Base-by-base conservation (phyloP, 1,140 invertebrate species). In the Pectinophora gossypiella region DNA sequence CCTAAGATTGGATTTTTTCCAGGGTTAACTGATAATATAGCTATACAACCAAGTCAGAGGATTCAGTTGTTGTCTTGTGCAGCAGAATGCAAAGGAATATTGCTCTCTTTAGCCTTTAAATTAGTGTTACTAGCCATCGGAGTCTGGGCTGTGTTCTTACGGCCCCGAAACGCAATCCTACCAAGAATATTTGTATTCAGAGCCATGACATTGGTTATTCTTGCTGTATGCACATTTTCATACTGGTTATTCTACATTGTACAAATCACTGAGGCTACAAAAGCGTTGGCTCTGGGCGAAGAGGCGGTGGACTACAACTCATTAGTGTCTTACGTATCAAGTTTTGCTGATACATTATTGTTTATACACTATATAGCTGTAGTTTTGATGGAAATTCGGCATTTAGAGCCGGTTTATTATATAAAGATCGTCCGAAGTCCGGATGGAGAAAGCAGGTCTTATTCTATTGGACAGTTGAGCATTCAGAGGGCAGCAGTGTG, bases 181-280 rank as follows among this genome's bases (percentile, higher is more conserved):
- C 98, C 98, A 4, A 89, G 98, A 58, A 94, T 99, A 66, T 98
- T 97, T 86, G 90, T 98, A 32, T 97, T 98, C 74, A 91, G 97
- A 68, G 94, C 96, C 0, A 91, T 96, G 59, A 93, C 98, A 16
- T 88, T 98, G 43, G 90, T 97, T 10, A 91, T 99, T 23, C 92
- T 98, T n/a, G 92, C 97, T 44, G 91, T 99, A 9, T 95, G 97
- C 76, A 96, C 94, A 51, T 97, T 98, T 89, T 94, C 97, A 12
- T 99, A 97, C 88, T 99, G 98, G 98, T 89, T 99, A 0, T 99
- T 99, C 83, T 99, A 99, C 76, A 93, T 96, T 65, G 96, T 98
- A 38, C 94, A 98, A 90, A 92, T 97, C 59, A 94, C 91, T 19
- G 94, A 94, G 82, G 92, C 91, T n/a, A 91, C 92, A 16, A 92